These are phyloP conservation scores for Platanista minor DNA, from an alignment of 2,113 vertebrate species.

Conservation along the genomic window DNA sequence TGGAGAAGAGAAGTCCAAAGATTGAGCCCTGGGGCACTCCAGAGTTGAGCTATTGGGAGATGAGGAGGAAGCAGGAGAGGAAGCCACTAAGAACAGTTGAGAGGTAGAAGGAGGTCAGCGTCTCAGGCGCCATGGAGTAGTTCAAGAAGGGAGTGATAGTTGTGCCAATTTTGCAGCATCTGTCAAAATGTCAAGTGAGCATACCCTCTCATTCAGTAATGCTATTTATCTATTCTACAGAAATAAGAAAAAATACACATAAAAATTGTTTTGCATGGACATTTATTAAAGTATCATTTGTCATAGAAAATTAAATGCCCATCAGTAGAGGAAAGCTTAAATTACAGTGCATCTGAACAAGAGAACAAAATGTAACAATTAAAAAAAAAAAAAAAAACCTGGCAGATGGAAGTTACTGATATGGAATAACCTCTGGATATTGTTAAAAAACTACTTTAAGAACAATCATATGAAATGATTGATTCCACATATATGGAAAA, in stretches of 20 bases:
- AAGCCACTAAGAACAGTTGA: background rate
- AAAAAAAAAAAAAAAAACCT: background rate
- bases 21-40: background rate
- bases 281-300: conserved; percentile 7
- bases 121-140: background rate
- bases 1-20: conserved; percentile 1
- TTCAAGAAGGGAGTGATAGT: background rate
- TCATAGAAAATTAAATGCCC: conserved; percentile 21
- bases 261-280: background rate
- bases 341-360: background rate
- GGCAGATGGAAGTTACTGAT: background rate
- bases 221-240: background rate
- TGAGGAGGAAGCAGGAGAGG: background rate
- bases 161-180: background rate
- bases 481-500: background rate
- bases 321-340: background rate
- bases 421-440: conserved; percentile 19
- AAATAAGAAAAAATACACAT: background rate
- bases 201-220: background rate
- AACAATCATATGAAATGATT: background rate
- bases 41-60: background rate
- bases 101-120: background rate
- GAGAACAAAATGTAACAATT: background rate
- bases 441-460: background rate
- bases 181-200: conserved; percentile 12